Conservation (phyloP, 2,113 vertebrate species). For the Oncorhynchus masou region DNA sequence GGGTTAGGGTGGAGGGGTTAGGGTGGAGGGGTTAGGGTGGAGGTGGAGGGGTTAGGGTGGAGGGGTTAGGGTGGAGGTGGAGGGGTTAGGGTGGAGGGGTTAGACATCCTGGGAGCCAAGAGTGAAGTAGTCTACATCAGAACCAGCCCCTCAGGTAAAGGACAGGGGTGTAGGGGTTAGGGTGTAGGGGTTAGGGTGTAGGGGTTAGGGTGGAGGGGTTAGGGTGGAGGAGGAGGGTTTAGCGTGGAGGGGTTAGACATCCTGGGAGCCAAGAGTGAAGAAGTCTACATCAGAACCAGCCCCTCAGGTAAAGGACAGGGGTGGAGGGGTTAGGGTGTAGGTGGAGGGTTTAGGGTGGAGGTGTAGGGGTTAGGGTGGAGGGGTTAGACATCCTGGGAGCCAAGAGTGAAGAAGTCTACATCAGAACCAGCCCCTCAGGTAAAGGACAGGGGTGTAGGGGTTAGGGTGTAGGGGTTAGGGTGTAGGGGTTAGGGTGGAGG, state of each 20-base stretch:
- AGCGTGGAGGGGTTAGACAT: slow-evolving; percentile 48
- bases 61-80: slow-evolving; percentile 70
- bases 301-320: slow-evolving; percentile 80
- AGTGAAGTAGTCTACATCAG: slow-evolving; percentile 94
- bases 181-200: too few species aligned
- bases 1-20: slow-evolving; percentile 75
- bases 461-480: slow-evolving; percentile 81
- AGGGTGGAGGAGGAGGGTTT: too few species aligned
- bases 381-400: slow-evolving; percentile 82
- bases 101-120: slow-evolving; percentile 88
- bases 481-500: slow-evolving; percentile 88
- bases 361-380: slow-evolving; percentile 58
- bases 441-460: slow-evolving; percentile 6
- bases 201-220: too few species aligned
- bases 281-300: slow-evolving; percentile 93
- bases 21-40: too few species aligned
- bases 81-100: slow-evolving; percentile 53
- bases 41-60: too few species aligned
- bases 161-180: too few species aligned
- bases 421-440: slow-evolving; percentile 94
- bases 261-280: slow-evolving; percentile 91
- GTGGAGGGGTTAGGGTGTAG: too few species aligned
- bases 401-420: slow-evolving; percentile 94
- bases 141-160: slow-evolving; percentile 89
- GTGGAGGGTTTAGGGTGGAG: slow-evolving; percentile 56